Evolutionary conservation across 2,888 invertebrate species (phyloP), one percentile per base, ranked within the genome.

Genomic region (Colletes collaris): DNA sequence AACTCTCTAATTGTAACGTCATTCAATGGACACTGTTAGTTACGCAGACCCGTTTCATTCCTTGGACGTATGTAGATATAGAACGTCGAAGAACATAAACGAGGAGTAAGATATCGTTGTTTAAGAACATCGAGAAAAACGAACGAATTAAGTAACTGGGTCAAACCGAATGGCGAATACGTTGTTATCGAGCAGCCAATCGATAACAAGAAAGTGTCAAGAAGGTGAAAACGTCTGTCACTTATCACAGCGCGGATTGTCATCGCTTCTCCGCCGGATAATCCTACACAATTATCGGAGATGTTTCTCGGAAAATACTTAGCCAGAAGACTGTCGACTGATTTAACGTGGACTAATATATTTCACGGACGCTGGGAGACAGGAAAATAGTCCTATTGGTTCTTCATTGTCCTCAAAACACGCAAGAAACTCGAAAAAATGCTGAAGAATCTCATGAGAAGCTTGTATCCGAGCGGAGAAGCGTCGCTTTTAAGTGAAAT

Each of bases 131-230:
- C 44, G 35, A 56, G 55, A 40, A 55, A 65, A 78, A 59, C 66
- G 46, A 37, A 60, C 50, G 76, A 84, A 86, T 87, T 79, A 82
- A 82, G 79, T 76, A 87, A 86, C 59, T 70, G 68, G 82, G 82
- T 85, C 81, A 83, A 76, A 62, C 66, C 60, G 55, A 63, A 69
- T 59, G 62, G 65, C 63, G 72, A 82, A 67, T 75, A 50, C 59
- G 81, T 70, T 66, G 65, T 82, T 86, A 88, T 86, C 77, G 83
- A 87, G 83, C 66, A 69, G 66, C 69, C 79, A 82, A 86, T 84
- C 84, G 84, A 88, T 85, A 82, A 73, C 62, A 59, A 77, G 75
- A 69, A 83, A 78, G 77, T 62, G 83, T 86, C 76, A 63, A 85
- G 86, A 84, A 73, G 76, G 72, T 68, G 71, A 75, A 83, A 74